phyloP scores from a whole-genome alignment of 92 coral and sea anemone species.

The Meandrina meandrites region DNA sequence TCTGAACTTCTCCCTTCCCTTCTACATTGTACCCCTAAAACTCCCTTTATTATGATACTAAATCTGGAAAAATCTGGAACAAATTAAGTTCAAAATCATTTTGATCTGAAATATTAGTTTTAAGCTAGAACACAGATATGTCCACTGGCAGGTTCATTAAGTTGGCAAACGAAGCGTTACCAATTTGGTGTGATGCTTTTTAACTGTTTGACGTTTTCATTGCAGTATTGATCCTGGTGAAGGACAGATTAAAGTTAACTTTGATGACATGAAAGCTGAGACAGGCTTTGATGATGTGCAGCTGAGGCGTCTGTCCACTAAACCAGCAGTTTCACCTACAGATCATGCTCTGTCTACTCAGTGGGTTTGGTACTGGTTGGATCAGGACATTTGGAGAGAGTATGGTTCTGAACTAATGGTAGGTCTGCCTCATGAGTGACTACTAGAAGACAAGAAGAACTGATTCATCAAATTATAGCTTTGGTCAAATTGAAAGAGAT shows the following conservation, averaged over 20 bases:
- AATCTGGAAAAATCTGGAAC: too few relatives aligned
- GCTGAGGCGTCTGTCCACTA: constrained; percentile 67
- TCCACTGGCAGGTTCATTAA: too few relatives aligned
- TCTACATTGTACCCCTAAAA: too few relatives aligned
- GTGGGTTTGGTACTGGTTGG: constrained; percentile 84
- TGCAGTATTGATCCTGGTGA: constrained; percentile 57
- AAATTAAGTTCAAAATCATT: too few relatives aligned
- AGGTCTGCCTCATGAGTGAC: neutral
- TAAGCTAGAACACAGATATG: too few relatives aligned
- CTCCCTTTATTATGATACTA: too few relatives aligned
- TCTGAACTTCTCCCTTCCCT: too few relatives aligned
- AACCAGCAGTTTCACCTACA: constrained; percentile 45
- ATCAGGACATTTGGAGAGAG: constrained; percentile 59
- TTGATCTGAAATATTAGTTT: too few relatives aligned
- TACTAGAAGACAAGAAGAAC: neutral
- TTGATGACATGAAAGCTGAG: constrained; percentile 49
- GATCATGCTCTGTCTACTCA: constrained; percentile 58
- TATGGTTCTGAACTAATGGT: constrained; percentile 40
- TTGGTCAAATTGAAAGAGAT: neutral
- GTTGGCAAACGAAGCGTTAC: too few relatives aligned
- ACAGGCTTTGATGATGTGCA: constrained; percentile 41
- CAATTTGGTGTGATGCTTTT: neutral
- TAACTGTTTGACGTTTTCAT: neutral
- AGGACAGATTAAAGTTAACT: constrained; percentile 29
- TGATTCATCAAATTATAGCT: neutral